Percentiles rank a stretch among this genome's conserved stretches.
Evolutionary conservation across 1,140 invertebrate species (phyloP).

Genomic region (Vanessa atalanta): DNA sequence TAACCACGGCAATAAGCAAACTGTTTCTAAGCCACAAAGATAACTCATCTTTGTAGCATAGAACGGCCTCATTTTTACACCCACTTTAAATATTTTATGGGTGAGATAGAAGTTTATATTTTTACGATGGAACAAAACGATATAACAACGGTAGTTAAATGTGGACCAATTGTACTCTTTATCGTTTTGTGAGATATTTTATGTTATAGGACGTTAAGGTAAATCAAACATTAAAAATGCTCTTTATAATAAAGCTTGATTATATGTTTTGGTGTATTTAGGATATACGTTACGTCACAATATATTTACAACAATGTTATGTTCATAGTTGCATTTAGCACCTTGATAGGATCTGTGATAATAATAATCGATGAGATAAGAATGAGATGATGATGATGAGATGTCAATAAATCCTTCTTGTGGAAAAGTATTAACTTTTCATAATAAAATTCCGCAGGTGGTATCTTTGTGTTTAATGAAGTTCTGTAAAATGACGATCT

Average conservation of each 20-base stretch:
- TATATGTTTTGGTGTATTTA: neutral
- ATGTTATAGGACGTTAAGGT: slow-evolving; percentile 11
- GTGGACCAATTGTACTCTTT: slow-evolving; percentile 32
- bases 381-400: too few species aligned
- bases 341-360: too few species aligned
- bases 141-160: slow-evolving; percentile 30
- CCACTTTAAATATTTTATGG: slow-evolving; percentile 29
- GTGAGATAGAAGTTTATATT: slow-evolving; percentile 25
- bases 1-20: neutral
- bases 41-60: neutral
- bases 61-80: slow-evolving; percentile 28
- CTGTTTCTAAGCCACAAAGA: slow-evolving; percentile 8
- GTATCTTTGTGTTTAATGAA: too few species aligned
- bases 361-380: too few species aligned
- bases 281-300: neutral
- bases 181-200: slow-evolving; percentile 13
- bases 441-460: too few species aligned
- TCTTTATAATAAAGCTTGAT: neutral
- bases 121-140: slow-evolving; percentile 26
- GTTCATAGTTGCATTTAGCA: too few species aligned
- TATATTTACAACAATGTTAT: too few species aligned
- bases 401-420: too few species aligned
- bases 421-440: too few species aligned
- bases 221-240: slow-evolving; percentile 30
- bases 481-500: too few species aligned